phyloP scores from a whole-genome alignment of 2,797 vertebrate genomes.

The Brachymystax lenok region DNA sequence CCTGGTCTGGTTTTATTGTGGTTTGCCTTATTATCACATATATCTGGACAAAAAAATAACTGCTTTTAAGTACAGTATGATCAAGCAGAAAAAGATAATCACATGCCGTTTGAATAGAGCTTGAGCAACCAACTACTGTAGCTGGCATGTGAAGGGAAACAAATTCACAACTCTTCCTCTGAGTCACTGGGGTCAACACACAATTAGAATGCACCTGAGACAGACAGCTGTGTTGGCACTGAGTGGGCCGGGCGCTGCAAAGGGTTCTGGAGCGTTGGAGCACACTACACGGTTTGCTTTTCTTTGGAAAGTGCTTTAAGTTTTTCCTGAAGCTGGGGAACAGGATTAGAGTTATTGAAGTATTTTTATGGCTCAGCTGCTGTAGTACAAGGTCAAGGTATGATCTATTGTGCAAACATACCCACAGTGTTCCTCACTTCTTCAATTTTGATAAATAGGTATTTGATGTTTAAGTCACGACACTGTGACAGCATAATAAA shows the following conservation, averaged over 20 bases:
- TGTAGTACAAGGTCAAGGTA: slow-evolving; percentile 4
- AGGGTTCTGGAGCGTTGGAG: slow-evolving; percentile 15
- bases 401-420: slow-evolving; percentile 26
- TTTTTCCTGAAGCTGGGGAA: not conserved
- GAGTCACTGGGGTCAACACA: slow-evolving; percentile 53
- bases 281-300: slow-evolving; percentile 31
- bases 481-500: slow-evolving; percentile 53
- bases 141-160: slow-evolving; percentile 12
- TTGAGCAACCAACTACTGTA: not conserved
- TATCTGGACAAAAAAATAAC: too few relatives aligned
- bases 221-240: slow-evolving; percentile 48
- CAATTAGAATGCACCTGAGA: slow-evolving; percentile 53
- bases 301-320: not conserved
- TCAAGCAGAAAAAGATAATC: not conserved
- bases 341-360: not conserved
- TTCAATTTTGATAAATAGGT: slow-evolving; percentile 26
- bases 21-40: not conserved
- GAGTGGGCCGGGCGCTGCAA: slow-evolving; percentile 26
- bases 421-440: slow-evolving; percentile 20
- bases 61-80: not conserved
- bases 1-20: not conserved
- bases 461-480: slow-evolving; percentile 46
- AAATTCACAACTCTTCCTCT: slow-evolving; percentile 31
- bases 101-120: not conserved
- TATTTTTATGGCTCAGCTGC: not conserved